Conservation (phyloP, 2,797 vertebrate species). For the Poecilia velifera region DNA sequence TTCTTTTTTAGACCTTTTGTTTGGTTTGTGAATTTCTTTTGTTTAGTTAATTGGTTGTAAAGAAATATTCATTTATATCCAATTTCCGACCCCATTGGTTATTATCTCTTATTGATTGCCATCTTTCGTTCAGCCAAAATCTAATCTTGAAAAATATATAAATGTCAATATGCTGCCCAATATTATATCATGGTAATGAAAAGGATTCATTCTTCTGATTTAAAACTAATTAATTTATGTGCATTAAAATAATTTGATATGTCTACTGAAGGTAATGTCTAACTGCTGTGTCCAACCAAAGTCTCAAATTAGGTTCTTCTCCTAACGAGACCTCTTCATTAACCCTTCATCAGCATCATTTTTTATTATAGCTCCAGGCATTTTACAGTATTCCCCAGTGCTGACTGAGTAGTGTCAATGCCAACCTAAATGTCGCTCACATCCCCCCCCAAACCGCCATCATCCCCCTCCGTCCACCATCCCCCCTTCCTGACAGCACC, state of each 20-base stretch:
- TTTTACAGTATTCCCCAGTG: conserved; percentile 20
- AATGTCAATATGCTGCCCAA: background rate
- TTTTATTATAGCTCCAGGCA: conserved; percentile 26
- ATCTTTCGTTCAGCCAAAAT: background rate
- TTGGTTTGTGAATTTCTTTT: background rate
- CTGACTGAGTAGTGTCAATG: conserved; percentile 5
- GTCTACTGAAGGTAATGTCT: background rate
- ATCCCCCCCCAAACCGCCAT: conserved; percentile 26
- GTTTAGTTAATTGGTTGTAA: background rate
- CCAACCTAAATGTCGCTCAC: conserved; percentile 13
- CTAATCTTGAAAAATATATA: background rate
- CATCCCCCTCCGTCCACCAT: background rate
- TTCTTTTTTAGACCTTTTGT: background rate
- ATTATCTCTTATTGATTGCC: background rate
- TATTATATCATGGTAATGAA: background rate
- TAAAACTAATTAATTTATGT: too few species aligned
- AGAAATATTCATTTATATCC: background rate
- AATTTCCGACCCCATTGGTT: background rate
- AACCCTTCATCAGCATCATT: background rate
- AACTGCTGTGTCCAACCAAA: background rate
- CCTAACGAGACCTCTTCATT: background rate
- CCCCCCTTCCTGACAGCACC: conserved; percentile 51
- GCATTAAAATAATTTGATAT: background rate
- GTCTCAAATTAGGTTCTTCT: background rate
- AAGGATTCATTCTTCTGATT: background rate